Conservation (phyloP, 2,888 invertebrate genomes). For the Aleiodes testaceus region DNA sequence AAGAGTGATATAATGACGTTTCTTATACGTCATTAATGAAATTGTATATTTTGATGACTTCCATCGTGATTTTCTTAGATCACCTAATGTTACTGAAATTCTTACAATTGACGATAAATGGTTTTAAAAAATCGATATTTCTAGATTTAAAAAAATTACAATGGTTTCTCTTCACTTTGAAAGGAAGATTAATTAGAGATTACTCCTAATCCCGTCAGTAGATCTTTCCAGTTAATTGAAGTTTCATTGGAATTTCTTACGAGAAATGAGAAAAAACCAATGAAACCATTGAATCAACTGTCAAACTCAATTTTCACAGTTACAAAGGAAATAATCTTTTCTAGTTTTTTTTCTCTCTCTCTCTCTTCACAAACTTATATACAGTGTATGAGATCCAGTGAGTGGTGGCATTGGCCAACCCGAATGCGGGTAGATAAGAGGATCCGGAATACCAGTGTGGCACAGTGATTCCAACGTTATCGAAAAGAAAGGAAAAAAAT, state of each 20-base stretch:
- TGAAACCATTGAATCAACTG: constrained; percentile 6
- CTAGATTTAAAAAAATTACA: no score
- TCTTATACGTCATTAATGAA: no score
- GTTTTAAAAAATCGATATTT: no score
- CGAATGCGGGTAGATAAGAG: constrained; percentile 37
- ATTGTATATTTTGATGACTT: no score
- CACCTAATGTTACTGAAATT: no score
- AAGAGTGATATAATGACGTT: no score
- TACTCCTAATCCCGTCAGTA: no score
- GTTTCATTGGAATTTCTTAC: no score
- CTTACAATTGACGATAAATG: no score
- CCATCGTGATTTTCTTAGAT: no score
- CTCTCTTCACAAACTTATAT: no score
- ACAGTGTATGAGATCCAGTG: background rate
- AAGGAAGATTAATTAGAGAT: constrained; percentile 17
- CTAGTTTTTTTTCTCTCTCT: background rate
- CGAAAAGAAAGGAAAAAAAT: constrained; percentile 38
- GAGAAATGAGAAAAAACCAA: background rate
- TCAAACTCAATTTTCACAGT: background rate
- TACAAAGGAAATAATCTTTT: constrained; percentile 33
- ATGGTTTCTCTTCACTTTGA: background rate
- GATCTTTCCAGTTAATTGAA: no score
- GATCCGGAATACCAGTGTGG: constrained; percentile 32
- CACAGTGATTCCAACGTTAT: constrained; percentile 44
- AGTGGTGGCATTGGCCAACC: background rate